These are phyloP conservation scores for Resseliella maxima DNA, from an alignment of 2,888 invertebrate genomes.

Conservation along the genomic window DNA sequence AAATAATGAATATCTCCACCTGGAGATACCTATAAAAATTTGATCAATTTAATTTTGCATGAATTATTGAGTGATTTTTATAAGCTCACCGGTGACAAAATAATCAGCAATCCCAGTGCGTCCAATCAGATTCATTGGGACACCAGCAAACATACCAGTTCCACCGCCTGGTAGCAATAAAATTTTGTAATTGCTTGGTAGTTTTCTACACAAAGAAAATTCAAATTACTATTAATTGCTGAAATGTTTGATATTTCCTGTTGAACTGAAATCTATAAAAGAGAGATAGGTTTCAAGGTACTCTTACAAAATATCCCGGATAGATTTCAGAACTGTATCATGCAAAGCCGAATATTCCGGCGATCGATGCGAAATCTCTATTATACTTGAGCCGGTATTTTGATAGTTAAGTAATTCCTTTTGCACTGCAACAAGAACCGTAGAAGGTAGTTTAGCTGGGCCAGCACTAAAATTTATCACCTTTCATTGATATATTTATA, in stretches of 20 bases:
- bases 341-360: slow-evolving; percentile 82
- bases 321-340: slow-evolving; percentile 63
- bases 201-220: slow-evolving; percentile 75
- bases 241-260: too few relatives aligned
- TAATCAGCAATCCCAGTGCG: slow-evolving; percentile 86
- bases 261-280: neutral
- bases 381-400: slow-evolving; percentile 85
- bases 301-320: slow-evolving; percentile 60
- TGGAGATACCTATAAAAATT: too few relatives aligned
- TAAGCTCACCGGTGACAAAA: slow-evolving; percentile 77
- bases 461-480: slow-evolving; percentile 92
- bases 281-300: neutral
- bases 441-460: slow-evolving; percentile 91
- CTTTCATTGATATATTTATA: too few relatives aligned
- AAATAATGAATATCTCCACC: too few relatives aligned
- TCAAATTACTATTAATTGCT: neutral
- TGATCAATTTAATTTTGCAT: too few relatives aligned
- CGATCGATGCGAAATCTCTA: slow-evolving; percentile 95
- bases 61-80: neutral
- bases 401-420: slow-evolving; percentile 83
- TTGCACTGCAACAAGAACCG: slow-evolving; percentile 86
- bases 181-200: slow-evolving; percentile 94
- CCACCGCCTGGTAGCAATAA: slow-evolving; percentile 96
- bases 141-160: slow-evolving; percentile 92
- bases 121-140: slow-evolving; percentile 89